These are phyloP conservation scores for Patiria miniata DNA, from an alignment of 35 echinoderm and acorn worm genomes.

Conservation along the genomic window DNA sequence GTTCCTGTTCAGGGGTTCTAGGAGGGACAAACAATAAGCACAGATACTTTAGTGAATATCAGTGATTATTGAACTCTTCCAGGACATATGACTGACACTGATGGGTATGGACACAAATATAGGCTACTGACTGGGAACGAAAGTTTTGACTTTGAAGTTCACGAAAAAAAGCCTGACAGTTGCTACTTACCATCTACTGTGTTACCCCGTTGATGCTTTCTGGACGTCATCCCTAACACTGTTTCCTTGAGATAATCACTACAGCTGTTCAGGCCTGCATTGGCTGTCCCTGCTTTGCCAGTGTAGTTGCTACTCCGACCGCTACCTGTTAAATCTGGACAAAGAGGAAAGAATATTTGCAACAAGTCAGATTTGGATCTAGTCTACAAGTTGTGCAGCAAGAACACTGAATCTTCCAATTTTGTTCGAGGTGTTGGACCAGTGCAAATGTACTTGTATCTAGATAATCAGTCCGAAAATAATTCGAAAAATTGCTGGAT, in stretches of 20 bases:
- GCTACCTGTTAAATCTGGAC: slow-evolving; percentile 51
- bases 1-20: slow-evolving; percentile 58
- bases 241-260: slow-evolving; percentile 86
- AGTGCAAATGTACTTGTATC: no score
- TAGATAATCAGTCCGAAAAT: no score
- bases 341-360: slow-evolving; percentile 15
- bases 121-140: no score
- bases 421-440: no score
- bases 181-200: slow-evolving; percentile 75
- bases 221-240: slow-evolving; percentile 75
- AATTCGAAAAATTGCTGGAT: no score
- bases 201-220: slow-evolving; percentile 44
- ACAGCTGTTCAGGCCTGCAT: slow-evolving; percentile 35
- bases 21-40: background rate
- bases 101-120: background rate
- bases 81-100: background rate
- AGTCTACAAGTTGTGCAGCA: no score
- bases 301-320: slow-evolving; percentile 87
- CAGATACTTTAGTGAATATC: no score
- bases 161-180: background rate
- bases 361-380: background rate
- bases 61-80: background rate
- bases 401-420: no score
- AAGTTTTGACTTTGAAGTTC: background rate
- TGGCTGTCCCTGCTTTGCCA: slow-evolving; percentile 52